Evolutionary conservation across 2,888 invertebrate genomes (phyloP).

Genomic region (Lithophane leautieri): DNA sequence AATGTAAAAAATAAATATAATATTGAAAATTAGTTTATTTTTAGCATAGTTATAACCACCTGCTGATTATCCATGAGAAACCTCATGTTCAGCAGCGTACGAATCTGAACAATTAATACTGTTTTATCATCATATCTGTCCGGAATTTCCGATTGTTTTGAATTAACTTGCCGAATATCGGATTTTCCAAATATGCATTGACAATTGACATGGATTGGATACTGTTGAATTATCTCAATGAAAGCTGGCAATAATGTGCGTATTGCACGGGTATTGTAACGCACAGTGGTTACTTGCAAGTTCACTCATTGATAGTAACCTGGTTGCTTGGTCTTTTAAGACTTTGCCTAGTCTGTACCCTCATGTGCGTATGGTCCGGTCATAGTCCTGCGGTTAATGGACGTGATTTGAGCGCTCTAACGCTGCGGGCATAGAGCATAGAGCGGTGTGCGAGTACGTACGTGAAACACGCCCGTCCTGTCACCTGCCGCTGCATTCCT

Average conservation of each 20-base stretch:
- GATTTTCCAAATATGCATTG: neutral
- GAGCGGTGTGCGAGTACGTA: slow-evolving; percentile 60
- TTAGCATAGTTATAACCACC: neutral
- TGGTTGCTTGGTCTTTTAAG: neutral
- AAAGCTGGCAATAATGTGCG: too few species aligned
- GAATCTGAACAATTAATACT: neutral
- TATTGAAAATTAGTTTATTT: neutral
- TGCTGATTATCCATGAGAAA: neutral
- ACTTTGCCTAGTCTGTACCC: slow-evolving; percentile 53
- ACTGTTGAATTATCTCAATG: neutral
- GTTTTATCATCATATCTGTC: too few species aligned
- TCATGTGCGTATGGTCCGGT: slow-evolving; percentile 80
- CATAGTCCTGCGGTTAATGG: slow-evolving; percentile 89
- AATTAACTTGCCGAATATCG: neutral
- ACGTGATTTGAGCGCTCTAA: slow-evolving; percentile 87
- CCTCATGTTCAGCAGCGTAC: too few species aligned
- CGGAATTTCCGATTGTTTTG: neutral
- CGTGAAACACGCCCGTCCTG: slow-evolving; percentile 81
- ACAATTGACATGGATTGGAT: too few species aligned
- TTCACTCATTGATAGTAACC: too few species aligned
- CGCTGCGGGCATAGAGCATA: slow-evolving; percentile 76
- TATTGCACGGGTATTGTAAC: too few species aligned
- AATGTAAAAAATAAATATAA: neutral
- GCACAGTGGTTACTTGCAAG: neutral
- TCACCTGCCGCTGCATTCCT: slow-evolving; percentile 88